Base-by-base conservation (phyloP, 2,113 vertebrate genomes). In the Pomatorhinus ruficollis region DNA sequence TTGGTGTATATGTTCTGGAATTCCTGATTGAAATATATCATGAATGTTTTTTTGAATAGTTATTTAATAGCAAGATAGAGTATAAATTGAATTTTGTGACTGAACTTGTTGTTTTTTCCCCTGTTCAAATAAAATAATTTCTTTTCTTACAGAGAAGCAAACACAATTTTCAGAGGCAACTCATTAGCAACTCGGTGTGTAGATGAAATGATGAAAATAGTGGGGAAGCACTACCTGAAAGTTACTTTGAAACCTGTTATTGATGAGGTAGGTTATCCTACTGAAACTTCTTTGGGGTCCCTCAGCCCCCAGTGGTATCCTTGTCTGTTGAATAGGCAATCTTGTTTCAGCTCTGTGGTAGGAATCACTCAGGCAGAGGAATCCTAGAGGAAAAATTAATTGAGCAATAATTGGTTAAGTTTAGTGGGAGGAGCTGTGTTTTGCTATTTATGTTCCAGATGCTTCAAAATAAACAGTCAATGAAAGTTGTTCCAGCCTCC, bases 181-280 rank as follows among this genome's bases (percentile, higher is more conserved):
- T 99, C 99, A 15, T 97, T 99, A 97, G 99, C 99, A 74, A 99
- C 99, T 11, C 99, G 99, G 15, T 99, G 99, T 98, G 98, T 99
- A 53, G 99, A 99, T 94, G 99, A 99, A 97, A 99, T 99, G 98
- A 99, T 99, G 99, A 99, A 99, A 98, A 99, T 99, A 95, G 99
- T 99, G 93, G 99, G 99, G 88, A 98, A 99, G 95, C 99, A 99
- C 98, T 99, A 99, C 98, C 97, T 99, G 89, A 99, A 99, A 70
- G 98, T 99, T 94, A 99, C 99, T 30, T 97, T 99, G 95, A 99
- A 99, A 96, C 97, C 99, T 96, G 98, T 99, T 91, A 97, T 99
- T 93, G 99, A 99, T 97, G 99, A 99, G 99, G 99, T 99, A 96
- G 27, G 79, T 87, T 47, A n/a, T 49, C 31, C 25, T 81, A 2